Evolutionary conservation across 53 echinoderm and acorn worm genomes (phyloP).

Genomic region (Echinometra lucunter): DNA sequence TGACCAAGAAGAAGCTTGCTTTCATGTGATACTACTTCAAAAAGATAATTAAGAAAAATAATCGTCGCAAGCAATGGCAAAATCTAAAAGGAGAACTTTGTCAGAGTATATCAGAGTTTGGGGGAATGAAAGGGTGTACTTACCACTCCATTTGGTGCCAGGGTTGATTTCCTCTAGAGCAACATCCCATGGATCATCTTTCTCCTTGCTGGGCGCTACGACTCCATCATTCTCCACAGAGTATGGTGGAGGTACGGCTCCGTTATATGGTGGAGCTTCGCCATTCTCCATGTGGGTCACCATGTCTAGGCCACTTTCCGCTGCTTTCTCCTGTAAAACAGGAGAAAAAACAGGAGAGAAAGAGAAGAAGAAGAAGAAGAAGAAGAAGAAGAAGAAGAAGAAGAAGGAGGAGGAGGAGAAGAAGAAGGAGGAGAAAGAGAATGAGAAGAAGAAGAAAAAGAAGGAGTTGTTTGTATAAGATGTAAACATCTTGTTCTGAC

Average conservation of each 20-base stretch:
- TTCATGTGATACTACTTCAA: not conserved
- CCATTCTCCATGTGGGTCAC: not conserved
- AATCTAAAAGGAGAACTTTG: not conserved
- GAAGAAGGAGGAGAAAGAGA: no score
- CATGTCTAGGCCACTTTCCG: not conserved
- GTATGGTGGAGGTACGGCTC: no score
- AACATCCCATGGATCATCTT: constrained; percentile 65
- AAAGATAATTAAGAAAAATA: not conserved
- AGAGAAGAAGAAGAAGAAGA: no score
- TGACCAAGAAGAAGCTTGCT: no score
- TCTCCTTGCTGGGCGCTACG: not conserved
- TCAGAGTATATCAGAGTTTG: no score
- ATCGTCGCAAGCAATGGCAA: not conserved
- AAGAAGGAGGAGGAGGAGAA: no score
- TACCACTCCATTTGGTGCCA: constrained; percentile 55
- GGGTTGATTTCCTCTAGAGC: constrained; percentile 56
- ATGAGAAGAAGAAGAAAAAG: no score
- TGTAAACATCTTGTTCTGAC: no score
- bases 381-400: no score
- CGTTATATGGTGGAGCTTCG: no score
- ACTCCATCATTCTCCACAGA: not conserved
- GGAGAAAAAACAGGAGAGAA: no score
- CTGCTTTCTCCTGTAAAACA: constrained; percentile 34
- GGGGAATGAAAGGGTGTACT: not conserved
- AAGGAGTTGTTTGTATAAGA: no score